Evolutionary conservation across 2,797 vertebrate species (phyloP), one percentile per base, ranked within the genome.

Genomic region (Enteromius fasciolatus): DNA sequence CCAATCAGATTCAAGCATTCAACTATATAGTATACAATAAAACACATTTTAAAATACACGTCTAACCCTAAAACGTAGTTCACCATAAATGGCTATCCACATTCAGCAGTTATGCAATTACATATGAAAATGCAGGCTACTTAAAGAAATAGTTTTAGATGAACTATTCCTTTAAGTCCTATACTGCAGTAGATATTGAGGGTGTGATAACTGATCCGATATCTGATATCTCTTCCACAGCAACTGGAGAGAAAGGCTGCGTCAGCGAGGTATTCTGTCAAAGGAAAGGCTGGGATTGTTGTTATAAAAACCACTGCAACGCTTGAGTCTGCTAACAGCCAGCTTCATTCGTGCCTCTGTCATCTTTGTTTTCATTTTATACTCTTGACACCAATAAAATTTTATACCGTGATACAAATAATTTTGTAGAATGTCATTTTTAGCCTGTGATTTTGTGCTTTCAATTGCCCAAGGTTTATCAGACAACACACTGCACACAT

Each of bases 221-320:
- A 61, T 61, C 57, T 57, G 20, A 36, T 85, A 9, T 86, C 14
- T 82, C 36, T 66, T 18, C 25, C 44, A 10, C 87, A 94, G 93
- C 0, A 4, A 83, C 67, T 1, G 91, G 92, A 33, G 92, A 94
- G 14, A 94, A 93, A 84, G 94, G 94, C 23, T 94, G 94, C 59
- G 78, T 84, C 1, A 67, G 2, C 0, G 25, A 87, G 63, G 44
- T 87, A 0, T 44, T 76, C n/a, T 94, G 94, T 77, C 17, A 83
- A 0, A 70, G 9, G 14, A 1, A 46, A 0, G 89, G 77, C 12
- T 94, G 93, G 93, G 89, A 2, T 25, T 94, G 94, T 75, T 94
- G 94, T 80, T 0, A 86, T 18, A 83, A 77, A 0, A 1, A 89
- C 82, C 39, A 0, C 36, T 94, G 94, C 84, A 94, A 94, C 18